Evolutionary conservation across 30 jellyfish, hydroid and myxozoan species (phyloP), one percentile per base, ranked within the genome.

Genomic region (Cassiopea xamachana): DNA sequence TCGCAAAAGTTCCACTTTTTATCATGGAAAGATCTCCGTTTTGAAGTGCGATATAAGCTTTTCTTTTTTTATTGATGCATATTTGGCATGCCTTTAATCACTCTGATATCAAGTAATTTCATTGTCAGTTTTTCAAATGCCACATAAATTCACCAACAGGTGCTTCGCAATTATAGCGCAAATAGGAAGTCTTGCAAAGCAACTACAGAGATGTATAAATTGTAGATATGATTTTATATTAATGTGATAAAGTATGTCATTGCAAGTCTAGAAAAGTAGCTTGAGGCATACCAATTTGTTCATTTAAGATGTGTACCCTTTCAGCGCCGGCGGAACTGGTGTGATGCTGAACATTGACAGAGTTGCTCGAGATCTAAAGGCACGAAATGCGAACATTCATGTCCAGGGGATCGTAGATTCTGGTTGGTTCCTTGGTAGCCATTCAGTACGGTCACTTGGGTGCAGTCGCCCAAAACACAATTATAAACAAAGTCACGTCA

Each of bases 301-400:
- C 64, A 3, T 55, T 3, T 55, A 55, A 55, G 15, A 9, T 64
- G 5, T 64, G 6, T 4, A 4, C 27, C 15, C 2, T 64, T 7
- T 44, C 55, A 95, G 99, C 74, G 99, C 99, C 73, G 99, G 99
- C 9, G 99, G 99, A 7, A 90, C 97, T 9, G 99, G 98, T 15
- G 99, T 95, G 77, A 69, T 92, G 89, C 93, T 91, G 18, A 95
- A 95, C 85, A 87, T 95, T 19, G 98, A 95, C 87, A 85, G 99
- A 69, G 73, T 95, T n/a, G 96, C 94, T 0, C 86, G 91, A 17
- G 82, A 85, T 44, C 84, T 91, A 17, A 75, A 83, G 55, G 69
- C 59, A 44, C 68, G 73, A 55, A 95, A 92, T 19, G 80, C 93
- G 16, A 64, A 74, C 15, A 84, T 95, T 43, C 83, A 89, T 43